Base-by-base conservation (phyloP, 2,113 vertebrate species). In the Plectropomus leopardus region DNA sequence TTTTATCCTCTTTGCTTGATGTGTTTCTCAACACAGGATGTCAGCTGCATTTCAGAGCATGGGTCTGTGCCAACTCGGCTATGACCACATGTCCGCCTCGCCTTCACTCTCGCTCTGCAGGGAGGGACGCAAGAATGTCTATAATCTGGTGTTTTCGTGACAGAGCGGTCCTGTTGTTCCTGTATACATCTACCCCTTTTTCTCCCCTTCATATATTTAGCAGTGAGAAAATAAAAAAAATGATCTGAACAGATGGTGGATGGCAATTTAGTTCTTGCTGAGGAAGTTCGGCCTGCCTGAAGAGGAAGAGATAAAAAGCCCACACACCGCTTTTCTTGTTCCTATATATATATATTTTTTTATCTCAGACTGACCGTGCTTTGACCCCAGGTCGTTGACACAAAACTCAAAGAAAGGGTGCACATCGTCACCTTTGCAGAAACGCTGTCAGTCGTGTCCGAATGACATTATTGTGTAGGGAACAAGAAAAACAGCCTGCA, bases 11-110 rank as follows among this genome's bases (percentile, higher is more conserved):
- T 42, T 14, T 7, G 36, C 67, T 72, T 30, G 15, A 77, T 72
- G 57, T 4, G 71, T 82, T 76, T 72, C 84, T 73, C 71, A 48
- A 63, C 83, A 60, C 80, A 83, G 86, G 86, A 89, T 70, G 81
- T 59, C 77, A 68, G 80, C 86, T 76, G 70, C 15, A 4, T 65
- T 72, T 80, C 66, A 67, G 32, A 44, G 53, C 28, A n/a, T 23
- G 67, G 24, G 45, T 44, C 16, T n/a, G 72, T 48, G 68, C 80
- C 57, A 73, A 58, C 11, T 76, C 76, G 7, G 53, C 78, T 42
- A 34, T 61, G 68, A 82, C 58, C 55, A 65, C 72, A 82, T 8
- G 32, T 66, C 60, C 7, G 36, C 4, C 32, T 51, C 23, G 10
- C 28, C 67, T 53, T 36, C 51, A 19, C 54, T 44, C 23, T 55